A percentile compares a stretch with the other conserved stretches of the same genome.
Evolutionary conservation across 1,140 invertebrate species (phyloP).

Genomic region (Melipona quadrifasciata): DNA sequence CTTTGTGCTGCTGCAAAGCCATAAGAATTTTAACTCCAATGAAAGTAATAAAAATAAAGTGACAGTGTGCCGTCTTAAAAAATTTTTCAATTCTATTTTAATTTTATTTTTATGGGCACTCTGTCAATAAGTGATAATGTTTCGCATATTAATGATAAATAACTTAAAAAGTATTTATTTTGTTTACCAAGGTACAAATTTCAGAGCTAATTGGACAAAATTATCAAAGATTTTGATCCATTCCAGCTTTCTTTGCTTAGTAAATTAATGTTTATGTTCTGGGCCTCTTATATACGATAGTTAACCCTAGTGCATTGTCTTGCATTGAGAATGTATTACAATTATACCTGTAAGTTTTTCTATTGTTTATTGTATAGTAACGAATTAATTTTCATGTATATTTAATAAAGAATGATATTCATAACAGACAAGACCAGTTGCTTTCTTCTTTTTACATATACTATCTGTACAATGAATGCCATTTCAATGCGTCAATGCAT

Average conservation of each 20-base stretch:
- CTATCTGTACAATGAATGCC: constrained; percentile 39
- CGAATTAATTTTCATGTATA: neutral
- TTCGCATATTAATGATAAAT: constrained; percentile 75
- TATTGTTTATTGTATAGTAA: neutral
- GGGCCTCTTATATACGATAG: constrained; percentile 38
- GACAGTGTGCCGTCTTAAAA: neutral
- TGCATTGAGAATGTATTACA: constrained; percentile 53
- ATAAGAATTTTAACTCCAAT: neutral
- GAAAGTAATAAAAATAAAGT: neutral
- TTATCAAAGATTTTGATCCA: constrained; percentile 41
- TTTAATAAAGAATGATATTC: constrained; percentile 4
- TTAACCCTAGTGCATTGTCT: constrained; percentile 65
- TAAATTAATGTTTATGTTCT: constrained; percentile 37
- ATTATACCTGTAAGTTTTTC: neutral
- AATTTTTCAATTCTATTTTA: too few species aligned
- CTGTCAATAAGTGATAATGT: constrained; percentile 53
- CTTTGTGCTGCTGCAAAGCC: neutral
- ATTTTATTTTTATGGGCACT: neutral
- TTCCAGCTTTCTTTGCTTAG: constrained; percentile 32
- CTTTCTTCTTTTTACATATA: neutral
- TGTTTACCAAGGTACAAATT: constrained; percentile 63
- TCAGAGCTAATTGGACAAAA: constrained; percentile 55
- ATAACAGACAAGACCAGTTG: constrained; percentile 9
- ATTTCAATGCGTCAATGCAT: neutral
- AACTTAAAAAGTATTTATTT: constrained; percentile 73